Evolutionary conservation across 1,140 invertebrate species (phyloP).

Genomic region (Druon quercuslanigerum): DNA sequence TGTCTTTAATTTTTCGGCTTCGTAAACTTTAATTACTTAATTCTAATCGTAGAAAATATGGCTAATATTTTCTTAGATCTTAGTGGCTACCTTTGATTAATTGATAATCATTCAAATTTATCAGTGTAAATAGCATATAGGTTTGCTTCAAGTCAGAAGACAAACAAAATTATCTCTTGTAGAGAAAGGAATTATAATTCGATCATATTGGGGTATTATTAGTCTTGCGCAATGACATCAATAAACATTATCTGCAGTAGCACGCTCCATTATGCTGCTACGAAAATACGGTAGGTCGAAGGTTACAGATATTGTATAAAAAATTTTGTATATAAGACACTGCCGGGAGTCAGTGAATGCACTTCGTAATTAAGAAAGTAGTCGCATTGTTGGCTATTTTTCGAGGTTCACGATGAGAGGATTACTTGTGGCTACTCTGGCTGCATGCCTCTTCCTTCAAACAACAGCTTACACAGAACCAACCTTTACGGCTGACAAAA

Average conservation of each 20-base stretch:
- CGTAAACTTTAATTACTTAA: no score
- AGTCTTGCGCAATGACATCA: not conserved
- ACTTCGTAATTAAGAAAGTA: slow-evolving; percentile 32
- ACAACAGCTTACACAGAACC: slow-evolving; percentile 65
- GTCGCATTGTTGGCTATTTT: slow-evolving; percentile 5
- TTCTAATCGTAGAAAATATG: no score
- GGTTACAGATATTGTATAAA: slow-evolving; percentile 40
- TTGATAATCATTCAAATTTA: no score
- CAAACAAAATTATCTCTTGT: not conserved
- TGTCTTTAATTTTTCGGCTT: no score
- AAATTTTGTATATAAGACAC: slow-evolving; percentile 42
- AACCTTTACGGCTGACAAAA: slow-evolving; percentile 72
- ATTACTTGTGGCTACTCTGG: slow-evolving; percentile 46
- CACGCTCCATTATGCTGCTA: not conserved
- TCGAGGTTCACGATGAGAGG: slow-evolving; percentile 22
- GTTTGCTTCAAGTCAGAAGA: not conserved
- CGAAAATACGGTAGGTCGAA: slow-evolving; percentile 35
- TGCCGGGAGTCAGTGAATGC: slow-evolving; percentile 30
- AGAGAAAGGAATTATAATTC: not conserved
- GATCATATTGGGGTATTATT: not conserved
- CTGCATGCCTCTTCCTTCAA: slow-evolving; percentile 39
- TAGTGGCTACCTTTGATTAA: not conserved
- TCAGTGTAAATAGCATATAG: no score
- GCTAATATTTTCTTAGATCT: no score
- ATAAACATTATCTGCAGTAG: not conserved